Evolutionary conservation across 2,888 invertebrate species (phyloP).

Genomic region (Papilio demoleus): DNA sequence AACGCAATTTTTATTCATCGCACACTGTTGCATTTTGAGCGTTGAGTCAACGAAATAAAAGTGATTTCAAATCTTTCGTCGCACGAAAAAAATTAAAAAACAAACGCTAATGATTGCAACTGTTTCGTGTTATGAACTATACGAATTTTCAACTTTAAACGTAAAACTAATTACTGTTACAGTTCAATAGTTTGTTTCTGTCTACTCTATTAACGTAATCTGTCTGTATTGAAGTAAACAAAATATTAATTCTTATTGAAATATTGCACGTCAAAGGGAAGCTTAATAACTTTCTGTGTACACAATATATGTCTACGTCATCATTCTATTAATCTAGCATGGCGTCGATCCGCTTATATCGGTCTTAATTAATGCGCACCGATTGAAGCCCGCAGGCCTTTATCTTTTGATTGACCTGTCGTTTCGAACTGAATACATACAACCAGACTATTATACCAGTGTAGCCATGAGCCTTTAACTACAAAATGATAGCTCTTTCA

Average conservation of each 20-base stretch:
- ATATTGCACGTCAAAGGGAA: conserved; percentile 37
- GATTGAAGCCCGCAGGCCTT: conserved; percentile 63
- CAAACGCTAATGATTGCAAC: no score
- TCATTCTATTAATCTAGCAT: conserved; percentile 49
- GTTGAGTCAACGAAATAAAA: no score
- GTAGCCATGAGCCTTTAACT: no score
- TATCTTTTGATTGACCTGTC: conserved; percentile 79
- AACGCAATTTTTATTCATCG: no score
- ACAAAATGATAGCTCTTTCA: no score
- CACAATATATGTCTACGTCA: conserved; percentile 28
- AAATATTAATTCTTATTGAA: conserved; percentile 29
- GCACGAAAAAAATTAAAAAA: no score
- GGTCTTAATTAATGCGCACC: conserved; percentile 71
- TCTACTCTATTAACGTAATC: background rate
- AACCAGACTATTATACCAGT: conserved; percentile 21
- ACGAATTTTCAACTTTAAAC: background rate
- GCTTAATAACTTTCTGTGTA: conserved; percentile 45
- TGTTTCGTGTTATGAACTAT: no score
- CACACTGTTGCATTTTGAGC: no score
- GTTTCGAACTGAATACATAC: conserved; percentile 46
- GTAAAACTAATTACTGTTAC: no score
- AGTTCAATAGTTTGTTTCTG: no score
- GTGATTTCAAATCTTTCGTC: no score
- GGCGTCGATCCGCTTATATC: conserved; percentile 72
- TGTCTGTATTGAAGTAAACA: conserved; percentile 7